phyloP scores from a whole-genome alignment of 2,113 vertebrate genomes.

The Thunnus maccoyii region DNA sequence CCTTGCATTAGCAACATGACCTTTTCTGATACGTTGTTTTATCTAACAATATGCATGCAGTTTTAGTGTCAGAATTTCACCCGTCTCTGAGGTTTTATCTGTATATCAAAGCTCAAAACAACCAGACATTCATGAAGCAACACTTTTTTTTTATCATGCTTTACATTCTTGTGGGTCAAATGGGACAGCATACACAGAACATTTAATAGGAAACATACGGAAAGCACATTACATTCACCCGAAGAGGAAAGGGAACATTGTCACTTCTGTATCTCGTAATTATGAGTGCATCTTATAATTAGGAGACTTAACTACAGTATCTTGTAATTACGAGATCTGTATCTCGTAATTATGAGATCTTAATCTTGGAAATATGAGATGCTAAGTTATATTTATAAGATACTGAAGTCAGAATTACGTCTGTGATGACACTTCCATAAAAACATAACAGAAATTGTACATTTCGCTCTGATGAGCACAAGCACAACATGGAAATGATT shows the following conservation, averaged over 20 bases:
- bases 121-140: conserved; percentile 12
- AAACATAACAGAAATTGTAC: neutral
- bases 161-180: conserved; percentile 76
- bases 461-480: neutral
- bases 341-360: conserved; percentile 19
- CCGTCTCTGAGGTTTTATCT: conserved; percentile 21
- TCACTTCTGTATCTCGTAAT: neutral
- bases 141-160: conserved; percentile 40
- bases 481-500: neutral
- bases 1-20: conserved; percentile 70
- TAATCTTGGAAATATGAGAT: neutral
- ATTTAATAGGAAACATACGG: conserved; percentile 26
- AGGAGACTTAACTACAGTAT: neutral
- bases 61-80: conserved; percentile 3
- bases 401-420: neutral
- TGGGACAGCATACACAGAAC: conserved; percentile 3
- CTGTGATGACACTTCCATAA: neutral
- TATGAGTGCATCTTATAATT: conserved; percentile 2
- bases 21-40: conserved; percentile 31
- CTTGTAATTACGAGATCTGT: conserved; percentile 16
- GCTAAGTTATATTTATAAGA: neutral
- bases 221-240: neutral
- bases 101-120: conserved; percentile 22
- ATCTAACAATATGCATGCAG: conserved; percentile 62
- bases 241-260: neutral